These are phyloP conservation scores for Mnemiopsis leidyi DNA, from an alignment of 37 sponge, comb jelly and placozoan genomes.

Conservation along the genomic window DNA sequence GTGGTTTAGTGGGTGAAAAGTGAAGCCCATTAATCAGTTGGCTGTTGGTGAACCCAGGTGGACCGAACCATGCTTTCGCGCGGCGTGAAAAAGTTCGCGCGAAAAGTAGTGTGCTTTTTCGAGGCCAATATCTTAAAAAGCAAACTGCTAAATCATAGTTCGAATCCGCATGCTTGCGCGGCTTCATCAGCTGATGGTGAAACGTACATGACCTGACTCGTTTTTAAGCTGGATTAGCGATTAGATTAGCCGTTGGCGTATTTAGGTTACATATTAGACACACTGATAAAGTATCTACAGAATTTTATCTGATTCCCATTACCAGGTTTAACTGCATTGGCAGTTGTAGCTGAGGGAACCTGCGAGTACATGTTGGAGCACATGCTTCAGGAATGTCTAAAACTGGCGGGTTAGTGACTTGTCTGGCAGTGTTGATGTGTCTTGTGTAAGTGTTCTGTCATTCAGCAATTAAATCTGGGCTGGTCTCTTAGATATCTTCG, in stretches of 20 bases:
- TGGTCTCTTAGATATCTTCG: too few relatives aligned
- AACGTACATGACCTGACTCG: too few relatives aligned
- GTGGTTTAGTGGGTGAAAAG: too few relatives aligned
- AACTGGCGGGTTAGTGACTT: slow-evolving; percentile 25
- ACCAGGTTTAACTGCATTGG: slow-evolving; percentile 78
- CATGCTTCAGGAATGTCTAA: slow-evolving; percentile 55
- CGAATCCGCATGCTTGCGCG: neutral
- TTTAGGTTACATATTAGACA: too few relatives aligned
- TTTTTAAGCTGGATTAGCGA: too few relatives aligned
- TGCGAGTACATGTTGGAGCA: slow-evolving; percentile 72
- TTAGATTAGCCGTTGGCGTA: too few relatives aligned
- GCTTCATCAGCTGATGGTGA: too few relatives aligned
- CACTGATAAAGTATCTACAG: too few relatives aligned
- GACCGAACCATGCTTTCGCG: too few relatives aligned
- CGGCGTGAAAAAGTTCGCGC: neutral
- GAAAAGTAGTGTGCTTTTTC: slow-evolving; percentile 49
- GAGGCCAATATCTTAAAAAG: neutral
- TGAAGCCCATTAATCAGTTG: too few relatives aligned
- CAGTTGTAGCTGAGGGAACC: slow-evolving; percentile 88
- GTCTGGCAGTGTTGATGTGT: neutral
- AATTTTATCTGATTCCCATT: too few relatives aligned
- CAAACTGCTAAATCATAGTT: neutral
- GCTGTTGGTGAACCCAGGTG: too few relatives aligned
- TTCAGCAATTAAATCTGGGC: neutral
- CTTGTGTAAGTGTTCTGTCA: neutral